A percentile compares a stretch with the other conserved stretches of the same genome.
Conservation (phyloP, 2,113 vertebrate species). For the Trinectes maculatus region DNA sequence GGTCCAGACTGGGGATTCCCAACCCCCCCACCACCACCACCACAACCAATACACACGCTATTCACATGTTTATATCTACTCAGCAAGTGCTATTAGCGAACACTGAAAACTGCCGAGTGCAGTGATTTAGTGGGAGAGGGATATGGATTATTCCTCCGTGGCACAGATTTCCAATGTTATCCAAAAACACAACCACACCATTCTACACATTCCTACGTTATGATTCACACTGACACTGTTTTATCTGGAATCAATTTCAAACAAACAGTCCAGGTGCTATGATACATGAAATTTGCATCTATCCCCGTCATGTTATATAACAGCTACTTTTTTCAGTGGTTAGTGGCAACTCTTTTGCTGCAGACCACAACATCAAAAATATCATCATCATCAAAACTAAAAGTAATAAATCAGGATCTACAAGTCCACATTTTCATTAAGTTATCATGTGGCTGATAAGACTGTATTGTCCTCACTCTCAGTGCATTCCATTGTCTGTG, state of each 20-base stretch:
- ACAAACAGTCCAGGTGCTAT: not conserved
- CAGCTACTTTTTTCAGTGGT: too few relatives aligned
- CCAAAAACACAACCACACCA: not conserved
- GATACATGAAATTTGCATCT: not conserved
- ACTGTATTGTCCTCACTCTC: too few relatives aligned
- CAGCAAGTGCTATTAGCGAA: slow-evolving; percentile 79
- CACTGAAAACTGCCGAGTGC: slow-evolving; percentile 63
- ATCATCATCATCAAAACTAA: too few relatives aligned
- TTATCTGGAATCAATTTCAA: not conserved
- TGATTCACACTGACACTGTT: not conserved
- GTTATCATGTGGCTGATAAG: too few relatives aligned
- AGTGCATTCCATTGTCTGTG: too few relatives aligned
- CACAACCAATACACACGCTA: slow-evolving; percentile 57
- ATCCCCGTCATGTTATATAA: too few relatives aligned
- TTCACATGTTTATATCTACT: slow-evolving; percentile 72
- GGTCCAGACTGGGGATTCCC: slow-evolving; percentile 71
- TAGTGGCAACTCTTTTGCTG: too few relatives aligned
- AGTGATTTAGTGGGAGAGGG: slow-evolving; percentile 53
- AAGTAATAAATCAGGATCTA: too few relatives aligned
- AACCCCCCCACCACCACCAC: slow-evolving; percentile 50
- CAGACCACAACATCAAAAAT: too few relatives aligned
- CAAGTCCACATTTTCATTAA: too few relatives aligned
- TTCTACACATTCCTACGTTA: not conserved
- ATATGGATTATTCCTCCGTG: not conserved
- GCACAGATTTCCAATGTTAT: not conserved